Evolutionary conservation across 2,113 vertebrate species (phyloP).

Genomic region (Actenoides hombroni): DNA sequence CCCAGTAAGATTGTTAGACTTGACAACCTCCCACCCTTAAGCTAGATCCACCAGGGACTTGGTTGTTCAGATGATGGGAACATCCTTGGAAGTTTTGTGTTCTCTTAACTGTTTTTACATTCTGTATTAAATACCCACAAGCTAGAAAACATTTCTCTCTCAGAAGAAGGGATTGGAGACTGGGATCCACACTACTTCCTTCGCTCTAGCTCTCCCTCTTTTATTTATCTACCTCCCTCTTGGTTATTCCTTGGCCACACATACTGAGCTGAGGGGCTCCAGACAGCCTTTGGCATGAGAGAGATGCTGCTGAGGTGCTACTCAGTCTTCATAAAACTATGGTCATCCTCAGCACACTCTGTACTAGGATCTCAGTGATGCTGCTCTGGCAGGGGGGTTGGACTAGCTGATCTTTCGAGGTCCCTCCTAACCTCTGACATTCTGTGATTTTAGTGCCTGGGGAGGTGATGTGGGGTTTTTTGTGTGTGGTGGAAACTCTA

Average conservation of each 20-base stretch:
- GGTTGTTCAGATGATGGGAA: background rate
- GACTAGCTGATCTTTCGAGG: background rate
- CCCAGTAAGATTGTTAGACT: background rate
- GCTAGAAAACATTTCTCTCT: background rate
- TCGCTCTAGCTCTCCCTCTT: background rate
- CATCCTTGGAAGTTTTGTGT: background rate
- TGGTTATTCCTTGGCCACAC: background rate
- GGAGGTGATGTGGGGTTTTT: background rate
- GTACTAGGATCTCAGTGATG: background rate
- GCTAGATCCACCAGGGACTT: background rate
- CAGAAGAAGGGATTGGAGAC: background rate
- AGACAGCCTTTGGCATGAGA: background rate
- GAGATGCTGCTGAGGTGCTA: background rate
- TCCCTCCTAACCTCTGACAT: no score
- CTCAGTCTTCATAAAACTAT: background rate
- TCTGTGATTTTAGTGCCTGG: background rate
- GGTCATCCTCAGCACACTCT: background rate
- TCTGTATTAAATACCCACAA: background rate
- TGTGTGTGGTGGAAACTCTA: background rate
- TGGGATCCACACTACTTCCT: background rate
- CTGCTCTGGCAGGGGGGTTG: background rate
- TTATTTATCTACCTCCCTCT: background rate
- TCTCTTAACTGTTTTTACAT: background rate
- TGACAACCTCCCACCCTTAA: background rate
- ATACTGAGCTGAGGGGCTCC: background rate